Conservation (phyloP, 2,113 vertebrate genomes). For the Labrus mixtus region DNA sequence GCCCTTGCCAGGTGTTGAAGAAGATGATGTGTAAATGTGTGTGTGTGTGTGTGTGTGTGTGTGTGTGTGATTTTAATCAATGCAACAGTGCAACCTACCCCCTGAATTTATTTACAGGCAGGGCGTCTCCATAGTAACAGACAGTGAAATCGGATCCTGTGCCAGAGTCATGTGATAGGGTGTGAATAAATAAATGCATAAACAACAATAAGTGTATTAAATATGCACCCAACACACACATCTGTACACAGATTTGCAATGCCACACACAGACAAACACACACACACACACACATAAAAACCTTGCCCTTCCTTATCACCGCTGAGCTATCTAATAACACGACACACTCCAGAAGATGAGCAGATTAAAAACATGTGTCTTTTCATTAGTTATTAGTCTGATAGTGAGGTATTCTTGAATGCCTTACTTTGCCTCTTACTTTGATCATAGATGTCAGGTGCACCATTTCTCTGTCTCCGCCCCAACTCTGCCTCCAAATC, state of each 20-base stretch:
- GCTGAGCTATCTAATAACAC: constrained; percentile 28
- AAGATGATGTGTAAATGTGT: constrained; percentile 7
- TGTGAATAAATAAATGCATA: constrained; percentile 73
- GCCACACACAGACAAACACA: not conserved
- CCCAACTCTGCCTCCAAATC: constrained; percentile 58
- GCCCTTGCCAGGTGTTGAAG: not conserved
- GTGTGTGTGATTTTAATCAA: constrained; percentile 58
- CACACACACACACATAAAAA: not conserved
- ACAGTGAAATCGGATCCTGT: constrained; percentile 71
- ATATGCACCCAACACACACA: constrained; percentile 13
- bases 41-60: constrained; percentile 15
- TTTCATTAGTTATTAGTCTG: constrained; percentile 1
- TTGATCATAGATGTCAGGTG: constrained; percentile 44
- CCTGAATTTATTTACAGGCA: constrained; percentile 80
- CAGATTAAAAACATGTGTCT: constrained; percentile 28
- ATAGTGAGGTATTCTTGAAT: too few relatives aligned
- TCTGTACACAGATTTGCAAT: constrained; percentile 8
- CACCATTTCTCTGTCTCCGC: constrained; percentile 37
- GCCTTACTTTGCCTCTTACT: constrained; percentile 58
- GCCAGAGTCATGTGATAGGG: constrained; percentile 63
- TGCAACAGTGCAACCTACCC: constrained; percentile 50
- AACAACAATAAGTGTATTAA: constrained; percentile 62
- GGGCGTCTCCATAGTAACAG: constrained; percentile 78
- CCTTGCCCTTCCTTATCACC: constrained; percentile 18
- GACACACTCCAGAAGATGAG: constrained; percentile 35